Conservation (phyloP, 2,113 vertebrate species). For the Telmatochromis sp. region DNA sequence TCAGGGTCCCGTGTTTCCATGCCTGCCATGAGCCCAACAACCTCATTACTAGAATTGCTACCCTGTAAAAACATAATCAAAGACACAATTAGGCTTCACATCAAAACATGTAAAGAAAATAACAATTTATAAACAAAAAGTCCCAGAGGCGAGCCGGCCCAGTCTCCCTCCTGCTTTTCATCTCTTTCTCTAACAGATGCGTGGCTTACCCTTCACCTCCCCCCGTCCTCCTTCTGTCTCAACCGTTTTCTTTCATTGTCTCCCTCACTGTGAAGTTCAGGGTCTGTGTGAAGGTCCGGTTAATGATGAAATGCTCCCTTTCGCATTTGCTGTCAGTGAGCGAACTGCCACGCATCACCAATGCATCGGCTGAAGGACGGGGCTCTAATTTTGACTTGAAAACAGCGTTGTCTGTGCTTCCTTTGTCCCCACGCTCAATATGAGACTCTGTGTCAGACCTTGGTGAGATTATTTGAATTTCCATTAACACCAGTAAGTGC, state of each 20-base stretch:
- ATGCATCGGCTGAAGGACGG: slow-evolving; percentile 18
- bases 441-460: background rate
- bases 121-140: background rate
- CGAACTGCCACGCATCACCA: background rate
- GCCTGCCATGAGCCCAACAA: background rate
- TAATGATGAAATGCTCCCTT: slow-evolving; percentile 10
- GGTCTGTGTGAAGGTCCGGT: slow-evolving; percentile 22
- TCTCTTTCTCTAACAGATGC: background rate
- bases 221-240: background rate
- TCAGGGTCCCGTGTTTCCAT: background rate
- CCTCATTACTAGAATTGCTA: background rate
- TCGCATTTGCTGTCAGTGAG: background rate
- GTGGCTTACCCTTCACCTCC: background rate
- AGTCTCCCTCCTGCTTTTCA: background rate
- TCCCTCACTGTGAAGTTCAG: background rate
- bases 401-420: background rate
- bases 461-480: background rate
- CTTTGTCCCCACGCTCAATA: background rate
- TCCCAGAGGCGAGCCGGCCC: background rate
- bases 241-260: background rate
- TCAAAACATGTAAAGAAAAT: background rate
- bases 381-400: background rate
- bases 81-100: background rate
- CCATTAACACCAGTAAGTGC: background rate
- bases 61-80: background rate